Evolutionary conservation across 37 sponge, comb jelly and placozoan genomes (phyloP).

Genomic region (Bolinopsis microptera): DNA sequence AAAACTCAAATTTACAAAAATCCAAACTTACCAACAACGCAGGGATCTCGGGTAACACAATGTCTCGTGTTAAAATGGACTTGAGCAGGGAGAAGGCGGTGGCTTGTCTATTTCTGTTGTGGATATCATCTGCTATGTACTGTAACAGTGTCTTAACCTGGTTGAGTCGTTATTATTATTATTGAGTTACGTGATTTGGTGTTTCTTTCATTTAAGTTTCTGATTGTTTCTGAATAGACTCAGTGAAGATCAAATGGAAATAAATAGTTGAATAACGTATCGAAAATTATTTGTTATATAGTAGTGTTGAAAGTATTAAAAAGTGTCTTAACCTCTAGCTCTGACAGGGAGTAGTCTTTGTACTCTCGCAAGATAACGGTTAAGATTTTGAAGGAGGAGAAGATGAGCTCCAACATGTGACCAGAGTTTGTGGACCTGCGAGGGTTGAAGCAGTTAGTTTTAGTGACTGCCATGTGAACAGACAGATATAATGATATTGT

Average conservation of each 20-base stretch:
- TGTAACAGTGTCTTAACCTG: not conserved
- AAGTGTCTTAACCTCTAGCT: not conserved
- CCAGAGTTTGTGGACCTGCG: conserved; percentile 57
- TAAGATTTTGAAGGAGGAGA: conserved; percentile 56
- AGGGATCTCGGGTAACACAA: conserved; percentile 13
- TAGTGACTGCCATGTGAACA: no score
- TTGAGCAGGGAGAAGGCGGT: conserved; percentile 63
- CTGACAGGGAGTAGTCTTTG: conserved; percentile 33
- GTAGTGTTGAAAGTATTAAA: no score
- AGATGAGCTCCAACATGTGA: conserved; percentile 62
- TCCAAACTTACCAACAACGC: not conserved
- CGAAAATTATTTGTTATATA: no score
- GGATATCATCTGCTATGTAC: conserved; percentile 64
- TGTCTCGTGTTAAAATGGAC: conserved; percentile 28
- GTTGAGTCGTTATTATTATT: no score
- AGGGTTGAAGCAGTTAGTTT: no score
- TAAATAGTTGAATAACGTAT: no score
- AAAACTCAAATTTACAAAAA: no score
- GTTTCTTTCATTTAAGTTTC: no score
- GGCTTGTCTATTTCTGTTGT: conserved; percentile 46
- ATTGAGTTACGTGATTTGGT: no score
- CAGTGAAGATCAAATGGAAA: no score
- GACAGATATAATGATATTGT: no score
- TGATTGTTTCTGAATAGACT: no score
- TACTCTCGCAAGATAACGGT: conserved; percentile 50